Percentiles rank a stretch among this genome's conserved stretches.
These are phyloP conservation scores for Eretmochelys imbricata DNA, from an alignment of 2,113 vertebrate species.

Conservation along the genomic window DNA sequence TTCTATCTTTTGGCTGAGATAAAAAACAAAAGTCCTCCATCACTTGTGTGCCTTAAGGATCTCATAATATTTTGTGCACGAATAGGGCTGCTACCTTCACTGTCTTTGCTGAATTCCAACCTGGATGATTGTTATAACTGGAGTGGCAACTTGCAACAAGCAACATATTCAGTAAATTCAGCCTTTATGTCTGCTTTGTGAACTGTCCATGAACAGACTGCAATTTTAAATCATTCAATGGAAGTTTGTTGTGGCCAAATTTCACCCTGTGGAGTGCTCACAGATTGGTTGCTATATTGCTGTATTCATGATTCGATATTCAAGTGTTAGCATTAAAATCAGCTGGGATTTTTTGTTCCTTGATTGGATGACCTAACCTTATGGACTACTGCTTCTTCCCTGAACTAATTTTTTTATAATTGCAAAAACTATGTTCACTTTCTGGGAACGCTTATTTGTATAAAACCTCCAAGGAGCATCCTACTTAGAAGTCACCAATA, in stretches of 20 bases:
- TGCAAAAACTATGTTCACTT: conserved; percentile 27
- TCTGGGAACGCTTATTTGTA: neutral
- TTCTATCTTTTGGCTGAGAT: neutral
- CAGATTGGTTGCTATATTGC: neutral
- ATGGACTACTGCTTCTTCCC: neutral
- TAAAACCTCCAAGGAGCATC: conserved; percentile 33
- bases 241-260: neutral
- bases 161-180: neutral
- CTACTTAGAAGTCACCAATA: conserved; percentile 42
- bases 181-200: neutral
- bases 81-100: neutral
- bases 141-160: neutral
- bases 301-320: neutral
- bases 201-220: neutral
- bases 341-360: neutral
- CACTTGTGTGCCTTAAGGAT: neutral
- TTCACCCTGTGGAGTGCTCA: neutral
- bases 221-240: neutral
- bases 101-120: neutral
- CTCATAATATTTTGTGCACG: accelerated
- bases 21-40: neutral
- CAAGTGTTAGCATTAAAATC: neutral
- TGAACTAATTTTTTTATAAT: conserved; percentile 17
- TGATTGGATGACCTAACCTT: neutral
- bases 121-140: neutral